Evolutionary conservation across 2,113 vertebrate genomes (phyloP), one percentile per base, ranked within the genome.

Genomic region (Ia io): DNA sequence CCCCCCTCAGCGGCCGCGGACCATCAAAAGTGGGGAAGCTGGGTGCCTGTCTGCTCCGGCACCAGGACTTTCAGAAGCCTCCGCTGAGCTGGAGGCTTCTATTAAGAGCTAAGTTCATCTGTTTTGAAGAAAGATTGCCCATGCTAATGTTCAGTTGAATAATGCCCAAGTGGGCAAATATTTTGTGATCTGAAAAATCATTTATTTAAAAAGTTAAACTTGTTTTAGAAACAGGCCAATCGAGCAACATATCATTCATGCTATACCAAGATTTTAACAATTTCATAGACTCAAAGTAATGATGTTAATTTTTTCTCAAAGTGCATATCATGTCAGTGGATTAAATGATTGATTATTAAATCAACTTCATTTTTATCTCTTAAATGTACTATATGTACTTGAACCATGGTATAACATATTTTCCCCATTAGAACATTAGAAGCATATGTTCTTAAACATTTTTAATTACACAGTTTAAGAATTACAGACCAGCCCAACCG

Each of bases 321-420:
- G 51, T 95, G 71, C 2, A 2, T 2, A 10, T 12, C 32, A 1
- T 1, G 0, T 95, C 93, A 93, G 80, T 92, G 61, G 90, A 96
- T 93, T 96, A 95, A 97, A 70, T 59, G 93, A 94, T 86, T 94
- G 94, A 93, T 79, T 95, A 87, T 51, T 63, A 82, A 91, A 95
- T 28, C 69, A 83, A 92, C 97, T 61, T 92, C 40, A 96, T 93
- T 97, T 25, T 74, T 9, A 84, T 95, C 92, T 96, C 71, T 80
- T 44, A 67, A 92, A 59, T 44, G 8, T 18, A 61, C 65, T 71
- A 22, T 59, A 73, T 23, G 6, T 71, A 73, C 44, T 85, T 69
- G 73, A 84, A 51, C 70, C 22, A 92, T 69, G 47, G 40, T 23
- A 82, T 88, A 63, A 92, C 71, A 67, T 79, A 13, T 89, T 61